A percentile compares a stretch with the other conserved stretches of the same genome.
These are phyloP conservation scores for Myotis vivesi DNA, from an alignment of 2,797 vertebrate species.

Conservation along the genomic window DNA sequence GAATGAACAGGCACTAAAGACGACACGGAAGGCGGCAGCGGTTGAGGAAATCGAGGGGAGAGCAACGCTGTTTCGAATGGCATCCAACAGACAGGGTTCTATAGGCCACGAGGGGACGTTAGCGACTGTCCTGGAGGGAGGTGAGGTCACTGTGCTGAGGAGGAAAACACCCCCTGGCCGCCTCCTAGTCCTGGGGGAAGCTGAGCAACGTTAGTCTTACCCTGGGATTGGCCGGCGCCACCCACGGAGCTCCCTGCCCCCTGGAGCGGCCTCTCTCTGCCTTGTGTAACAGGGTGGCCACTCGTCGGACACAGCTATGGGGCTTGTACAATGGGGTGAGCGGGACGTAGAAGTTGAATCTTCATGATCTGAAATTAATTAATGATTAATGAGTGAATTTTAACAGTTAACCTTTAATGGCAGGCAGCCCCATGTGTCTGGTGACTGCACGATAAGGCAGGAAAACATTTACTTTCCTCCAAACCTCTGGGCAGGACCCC, in stretches of 20 bases:
- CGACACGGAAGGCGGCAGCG: background rate
- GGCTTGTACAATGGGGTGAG: background rate
- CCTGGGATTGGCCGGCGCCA: rapidly evolving
- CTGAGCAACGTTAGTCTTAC: background rate
- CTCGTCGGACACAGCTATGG: rapidly evolving
- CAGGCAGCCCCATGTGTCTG: background rate
- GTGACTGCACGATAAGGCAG: background rate
- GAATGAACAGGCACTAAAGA: background rate
- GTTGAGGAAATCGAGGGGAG: background rate
- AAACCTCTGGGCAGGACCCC: too few species aligned
- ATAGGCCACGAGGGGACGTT: background rate
- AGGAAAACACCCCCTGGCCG: rapidly evolving
- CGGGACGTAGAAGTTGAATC: background rate
- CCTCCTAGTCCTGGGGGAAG: background rate
- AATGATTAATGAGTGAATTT: background rate
- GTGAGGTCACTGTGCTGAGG: rapidly evolving
- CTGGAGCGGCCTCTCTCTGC: rapidly evolving
- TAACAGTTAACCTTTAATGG: background rate
- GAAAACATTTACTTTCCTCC: too few species aligned
- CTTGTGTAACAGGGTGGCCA: rapidly evolving
- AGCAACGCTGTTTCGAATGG: rapidly evolving
- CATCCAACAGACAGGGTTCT: rapidly evolving
- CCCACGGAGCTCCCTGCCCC: too few species aligned
- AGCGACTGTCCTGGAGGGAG: rapidly evolving
- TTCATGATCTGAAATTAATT: background rate